Evolutionary conservation across 2,888 invertebrate genomes (phyloP), one percentile per base, ranked within the genome.

Genomic region (Meta bourneti): DNA sequence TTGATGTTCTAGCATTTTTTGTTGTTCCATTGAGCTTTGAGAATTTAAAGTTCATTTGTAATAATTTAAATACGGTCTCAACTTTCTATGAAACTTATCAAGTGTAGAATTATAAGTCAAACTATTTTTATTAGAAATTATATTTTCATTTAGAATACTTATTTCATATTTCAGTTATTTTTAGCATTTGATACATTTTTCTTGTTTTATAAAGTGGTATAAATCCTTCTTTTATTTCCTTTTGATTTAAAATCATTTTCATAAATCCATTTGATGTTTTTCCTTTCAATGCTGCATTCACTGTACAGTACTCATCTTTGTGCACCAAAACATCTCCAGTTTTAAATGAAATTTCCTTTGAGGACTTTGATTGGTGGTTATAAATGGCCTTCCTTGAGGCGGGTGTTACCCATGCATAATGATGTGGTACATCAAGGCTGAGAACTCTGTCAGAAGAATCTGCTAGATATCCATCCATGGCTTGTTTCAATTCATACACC

Each of bases 191-290:
- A 79, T 78, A 89, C 51, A 77, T 72, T 82, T 89, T 82, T 79
- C 89, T 82, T 19, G 89, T 89, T 84, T 89, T 89, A 84, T 89
- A 89, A 34, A 78, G 52, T 78, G 89, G 89, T 71, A 89, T 70
- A 71, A 84, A 78, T 13, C 89, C 89, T 84, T 89, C 78, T 61
- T n/a, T 69, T 51, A 70, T 71, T 19, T 89, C 72, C 11, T 78
- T 89, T 34, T 72, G 52, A 48, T 78, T 90, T 51, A 52, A 9
- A 34, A 85, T 49, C 85, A 84, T 84, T 49, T 80, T 90, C 16
- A 80, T 48, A 71, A 90, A 75, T 75, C 90, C 90, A 79, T 90
- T 79, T 20, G 85, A 49, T 61, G 20, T 61, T 75, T 90, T 90
- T 1, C 90, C 90, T 85, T 82, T 78, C 1, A 78, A 11, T 7